Percentiles rank a stretch among this genome's conserved stretches.
Conservation (phyloP, 2,797 vertebrate genomes). For the Adelosebastes latens region DNA sequence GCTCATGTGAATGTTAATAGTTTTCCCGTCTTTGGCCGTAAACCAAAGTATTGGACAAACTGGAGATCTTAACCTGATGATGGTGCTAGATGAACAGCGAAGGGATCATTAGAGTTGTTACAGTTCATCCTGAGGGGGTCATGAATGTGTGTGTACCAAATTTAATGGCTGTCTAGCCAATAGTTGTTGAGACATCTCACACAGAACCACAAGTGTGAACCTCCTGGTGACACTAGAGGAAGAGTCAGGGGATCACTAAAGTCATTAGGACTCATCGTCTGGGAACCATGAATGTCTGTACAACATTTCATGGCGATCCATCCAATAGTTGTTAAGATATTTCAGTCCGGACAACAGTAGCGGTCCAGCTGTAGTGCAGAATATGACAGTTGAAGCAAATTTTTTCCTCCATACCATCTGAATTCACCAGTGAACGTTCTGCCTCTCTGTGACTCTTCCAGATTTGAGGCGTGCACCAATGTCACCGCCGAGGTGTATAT, state of each 20-base stretch:
- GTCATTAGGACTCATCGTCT: too few species aligned
- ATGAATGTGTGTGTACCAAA: neutral
- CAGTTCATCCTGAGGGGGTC: neutral
- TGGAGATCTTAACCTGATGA: neutral
- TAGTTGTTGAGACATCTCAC: neutral
- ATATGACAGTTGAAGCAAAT: neutral
- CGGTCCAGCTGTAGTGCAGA: neutral
- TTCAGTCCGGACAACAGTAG: neutral
- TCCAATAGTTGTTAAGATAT: too few species aligned
- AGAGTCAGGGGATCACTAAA: neutral
- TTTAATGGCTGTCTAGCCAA: neutral
- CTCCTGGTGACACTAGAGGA: neutral
- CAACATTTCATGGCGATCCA: neutral
- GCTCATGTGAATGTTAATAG: neutral
- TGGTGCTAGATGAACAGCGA: neutral
- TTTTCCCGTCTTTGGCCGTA: neutral
- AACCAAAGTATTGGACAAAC: neutral
- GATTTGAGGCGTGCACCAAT: conserved; percentile 89
- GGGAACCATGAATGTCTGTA: neutral
- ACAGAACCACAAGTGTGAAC: neutral
- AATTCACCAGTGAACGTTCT: neutral
- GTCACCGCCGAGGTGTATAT: conserved; percentile 93
- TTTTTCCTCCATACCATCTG: neutral
- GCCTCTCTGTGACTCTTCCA: conserved; percentile 59
- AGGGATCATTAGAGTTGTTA: neutral